Evolutionary conservation across 1,140 invertebrate species (phyloP), one percentile per base, ranked within the genome.

Genomic region (Apis florea): DNA sequence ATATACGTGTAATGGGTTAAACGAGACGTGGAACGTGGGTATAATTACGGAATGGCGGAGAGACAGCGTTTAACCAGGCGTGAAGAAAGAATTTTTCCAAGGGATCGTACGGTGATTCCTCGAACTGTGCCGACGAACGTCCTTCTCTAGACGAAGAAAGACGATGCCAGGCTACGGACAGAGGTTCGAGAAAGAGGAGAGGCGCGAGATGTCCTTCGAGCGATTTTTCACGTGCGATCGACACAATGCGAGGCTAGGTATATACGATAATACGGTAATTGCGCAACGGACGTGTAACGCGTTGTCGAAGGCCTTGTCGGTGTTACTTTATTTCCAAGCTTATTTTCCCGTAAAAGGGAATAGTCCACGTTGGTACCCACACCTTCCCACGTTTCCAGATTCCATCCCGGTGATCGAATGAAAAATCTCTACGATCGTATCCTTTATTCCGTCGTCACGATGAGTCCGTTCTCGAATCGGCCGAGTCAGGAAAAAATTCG

Each of bases 281-380:
- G 84, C 84, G 73, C 83, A 86, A 86, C 63, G 59, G 64, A 26
- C 53, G 53, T 70, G 78, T 84, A 58, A 77, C 71, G 53, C 72
- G 82, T 79, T 13, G 61, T 15, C 17, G 61, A 31, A 83, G 83
- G 84, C 68, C 81, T 68, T 67, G 4, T 40, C 31, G 81, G 80
- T 47, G 66, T 83, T 83, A 78, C 75, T 81, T 81, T 66, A 74
- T 84, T 84, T 84, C 83, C 76, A 83, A 78, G 71, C 82, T 79
- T 76, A 79, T 40, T 78, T 83, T 80, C 69, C 78, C 81, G 70
- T 77, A 88, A 77, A 84, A 83, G 84, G 84, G 61, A 79, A 82
- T 88, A 88, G 64, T 10, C 47, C 15, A n/a, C n/a, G n/a, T n/a
- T 47, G 17, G 40, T 17, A n/a, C 66, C 19, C 31, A 31, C 69